Percentiles rank a stretch among this genome's conserved stretches.
These are phyloP conservation scores for Xylocampa areola DNA, from an alignment of 2,888 invertebrate genomes.

Conservation along the genomic window DNA sequence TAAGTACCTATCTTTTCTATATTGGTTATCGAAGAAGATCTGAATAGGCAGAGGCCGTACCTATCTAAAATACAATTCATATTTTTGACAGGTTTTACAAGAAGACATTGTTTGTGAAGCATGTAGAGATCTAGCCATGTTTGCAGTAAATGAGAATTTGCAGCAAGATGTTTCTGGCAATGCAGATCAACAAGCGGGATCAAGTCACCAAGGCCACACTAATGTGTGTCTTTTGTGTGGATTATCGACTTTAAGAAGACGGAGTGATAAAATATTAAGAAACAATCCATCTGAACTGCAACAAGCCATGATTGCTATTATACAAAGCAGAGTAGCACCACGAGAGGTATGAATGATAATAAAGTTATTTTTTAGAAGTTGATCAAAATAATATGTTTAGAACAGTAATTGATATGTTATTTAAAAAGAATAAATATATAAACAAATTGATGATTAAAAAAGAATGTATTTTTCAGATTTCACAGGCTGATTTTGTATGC, in stretches of 20 bases:
- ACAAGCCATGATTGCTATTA: slow-evolving; percentile 24
- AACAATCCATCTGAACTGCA: slow-evolving; percentile 24
- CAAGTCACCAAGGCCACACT: slow-evolving; percentile 21
- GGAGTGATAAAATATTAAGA: slow-evolving; percentile 30
- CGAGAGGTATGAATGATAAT: slow-evolving; percentile 24
- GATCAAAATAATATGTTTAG: slow-evolving; percentile 7
- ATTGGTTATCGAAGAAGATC: not conserved
- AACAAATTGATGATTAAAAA: slow-evolving; percentile 1
- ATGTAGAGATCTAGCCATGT: slow-evolving; percentile 24
- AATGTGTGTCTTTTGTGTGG: slow-evolving; percentile 35
- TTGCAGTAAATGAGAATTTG: slow-evolving; percentile 17
- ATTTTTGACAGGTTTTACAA: slow-evolving; percentile 24
- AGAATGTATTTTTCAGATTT: slow-evolving; percentile 14
- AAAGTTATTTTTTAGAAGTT: slow-evolving; percentile 9
- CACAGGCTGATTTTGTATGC: slow-evolving; percentile 22
- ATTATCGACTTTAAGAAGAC: slow-evolving; percentile 15
- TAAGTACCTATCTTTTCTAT: slow-evolving; percentile 19
- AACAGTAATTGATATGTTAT: not conserved
- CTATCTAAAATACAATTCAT: slow-evolving; percentile 8
- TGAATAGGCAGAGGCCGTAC: slow-evolving; percentile 1
- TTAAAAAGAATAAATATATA: not conserved
- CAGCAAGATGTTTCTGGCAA: slow-evolving; percentile 16
- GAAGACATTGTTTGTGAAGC: slow-evolving; percentile 32
- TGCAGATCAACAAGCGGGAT: slow-evolving; percentile 24
- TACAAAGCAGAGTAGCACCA: slow-evolving; percentile 29